Evolutionary conservation across 2,113 vertebrate species (phyloP), one percentile per base, ranked within the genome.

Genomic region (Pungitius pungitius): DNA sequence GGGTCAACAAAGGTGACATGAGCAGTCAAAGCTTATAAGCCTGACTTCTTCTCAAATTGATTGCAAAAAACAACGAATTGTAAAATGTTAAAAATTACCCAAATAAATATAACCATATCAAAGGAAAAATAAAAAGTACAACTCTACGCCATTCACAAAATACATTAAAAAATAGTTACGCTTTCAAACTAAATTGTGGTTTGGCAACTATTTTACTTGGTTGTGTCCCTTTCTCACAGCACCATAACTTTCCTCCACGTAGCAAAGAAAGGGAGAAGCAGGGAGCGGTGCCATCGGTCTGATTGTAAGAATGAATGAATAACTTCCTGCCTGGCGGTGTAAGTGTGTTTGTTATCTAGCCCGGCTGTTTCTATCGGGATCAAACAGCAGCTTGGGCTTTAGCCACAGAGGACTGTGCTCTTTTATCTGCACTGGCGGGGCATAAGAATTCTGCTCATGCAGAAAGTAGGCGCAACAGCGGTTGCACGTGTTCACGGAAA

Each of bases 301-400:
- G 73, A 81, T 86, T 86, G 81, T 80, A 65, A 78, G 75, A 80
- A 86, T 90, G 86, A 91, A 89, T 87, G 87, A 89, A 85, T 90
- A 91, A 90, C 87, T 91, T 92, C 88, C 88, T 85, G 74, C 74
- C 56, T 66, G 82, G 60, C 81, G 74, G 86, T 82, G 66, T 66
- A 22, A 52, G 79, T 77, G 79, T 66, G 40, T 72, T 35, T 76
- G 79, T 89, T 91, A 90, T 92, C 90, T 84, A 49, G 39, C 73
- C 22, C 5, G 54, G 55, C 75, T 73, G 79, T 67, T 85, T 60
- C 87, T 91, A 91, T 92, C 90, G 22, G 85, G 91, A 90, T 92
- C 88, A 92, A 90, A 89, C 87, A 72, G 87, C 85, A 71, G 60
- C 79, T 55, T 24, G 17, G 72, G 85, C 82, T 71, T 91, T 82